Base-by-base conservation (phyloP, 2,797 vertebrate species). In the Orestias chungarensis region DNA sequence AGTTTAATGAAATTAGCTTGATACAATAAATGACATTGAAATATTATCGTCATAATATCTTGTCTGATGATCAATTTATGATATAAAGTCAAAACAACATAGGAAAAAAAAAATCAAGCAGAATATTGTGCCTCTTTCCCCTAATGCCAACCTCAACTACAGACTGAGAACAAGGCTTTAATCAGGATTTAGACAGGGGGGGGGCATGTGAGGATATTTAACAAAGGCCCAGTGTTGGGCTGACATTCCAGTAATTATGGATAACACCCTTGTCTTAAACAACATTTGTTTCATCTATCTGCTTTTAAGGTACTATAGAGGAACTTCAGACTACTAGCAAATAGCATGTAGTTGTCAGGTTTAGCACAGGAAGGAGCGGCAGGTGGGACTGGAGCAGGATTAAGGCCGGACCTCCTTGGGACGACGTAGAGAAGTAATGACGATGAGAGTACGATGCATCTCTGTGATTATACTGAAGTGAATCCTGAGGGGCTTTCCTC, bases 391-490 rank as follows among this genome's bases (percentile, higher is more conserved):
- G 8, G 31, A 3, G 73, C 67, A 82, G 89, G 87, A 91, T 94
- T 92, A 92, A 89, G 86, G 86, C 78, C 87, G 91, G 89, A 85
- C 86, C 83, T 80, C 59, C 68, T 69, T 80, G 73, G 75, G 69
- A 84, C 70, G 74, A 81, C 76, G 75, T 81, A 55, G 76, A 83
- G 83, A 78, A 76, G 73, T 79, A 82, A 83, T 78, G 72, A 84
- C 81, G 85, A 89, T 87, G 88, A 86, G 74, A 68, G 84, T 76
- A 83, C 82, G 74, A 85, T 83, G 81, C 40, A 67, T 80, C 82
- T 88, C 85, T 87, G 85, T 82, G 69, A 87, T 83, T 88, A 78
- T 82, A 79, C 73, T 81, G 54, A 61, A 86, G 79, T 76, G 68
- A 80, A 89, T 86, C 68, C 78, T 80, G 73, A 66, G 82, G 86